Evolutionary conservation across 2,113 vertebrate genomes (phyloP).

Genomic region (Callocephalon fimbriatum): DNA sequence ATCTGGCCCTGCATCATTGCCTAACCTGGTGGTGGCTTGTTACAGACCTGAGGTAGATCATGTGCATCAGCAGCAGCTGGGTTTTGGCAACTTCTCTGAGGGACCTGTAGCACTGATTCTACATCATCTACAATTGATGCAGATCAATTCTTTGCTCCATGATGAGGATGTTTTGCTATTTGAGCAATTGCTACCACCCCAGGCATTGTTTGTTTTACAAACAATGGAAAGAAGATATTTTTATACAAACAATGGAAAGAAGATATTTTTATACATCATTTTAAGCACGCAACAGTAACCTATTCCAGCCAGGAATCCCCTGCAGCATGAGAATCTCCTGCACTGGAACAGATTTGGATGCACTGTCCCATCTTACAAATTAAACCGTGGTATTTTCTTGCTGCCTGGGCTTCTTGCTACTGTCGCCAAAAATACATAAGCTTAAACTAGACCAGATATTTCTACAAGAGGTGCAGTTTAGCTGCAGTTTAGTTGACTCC

Average conservation of each 20-base stretch:
- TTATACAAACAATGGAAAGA: neutral
- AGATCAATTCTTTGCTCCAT: neutral
- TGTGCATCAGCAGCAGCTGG: neutral
- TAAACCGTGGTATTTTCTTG: neutral
- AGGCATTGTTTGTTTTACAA: neutral
- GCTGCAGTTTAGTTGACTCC: neutral
- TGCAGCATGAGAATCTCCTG: neutral
- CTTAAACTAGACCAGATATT: neutral
- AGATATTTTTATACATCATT: neutral
- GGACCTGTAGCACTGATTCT: neutral
- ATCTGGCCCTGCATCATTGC: neutral
- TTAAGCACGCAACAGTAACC: accelerated
- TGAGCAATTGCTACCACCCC: neutral
- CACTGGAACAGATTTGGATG: neutral
- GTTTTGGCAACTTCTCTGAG: neutral
- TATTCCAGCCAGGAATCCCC: neutral
- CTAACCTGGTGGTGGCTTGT: neutral
- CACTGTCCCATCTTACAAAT: neutral
- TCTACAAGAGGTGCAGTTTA: neutral
- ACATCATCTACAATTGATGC: neutral
- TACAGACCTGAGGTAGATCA: neutral
- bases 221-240: neutral
- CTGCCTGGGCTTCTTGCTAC: neutral
- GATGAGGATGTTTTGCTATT: neutral
- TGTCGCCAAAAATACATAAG: neutral